Evolutionary conservation across 2,113 vertebrate species (phyloP).

Genomic region (Meriones unguiculatus): DNA sequence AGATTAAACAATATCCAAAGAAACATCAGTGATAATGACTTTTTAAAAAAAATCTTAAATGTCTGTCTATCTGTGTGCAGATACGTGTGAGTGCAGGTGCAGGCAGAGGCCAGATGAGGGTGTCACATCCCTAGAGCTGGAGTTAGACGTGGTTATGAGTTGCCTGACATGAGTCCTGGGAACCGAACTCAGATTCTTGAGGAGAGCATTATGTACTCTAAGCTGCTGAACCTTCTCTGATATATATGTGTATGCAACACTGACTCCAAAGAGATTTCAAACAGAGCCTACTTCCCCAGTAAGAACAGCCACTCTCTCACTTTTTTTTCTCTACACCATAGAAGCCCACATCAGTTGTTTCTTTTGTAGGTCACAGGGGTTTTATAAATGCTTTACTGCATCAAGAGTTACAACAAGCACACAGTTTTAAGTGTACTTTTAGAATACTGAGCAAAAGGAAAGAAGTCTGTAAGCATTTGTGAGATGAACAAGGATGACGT

Average conservation of each 20-base stretch:
- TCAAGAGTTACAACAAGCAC: neutral
- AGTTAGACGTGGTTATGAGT: neutral
- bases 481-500: neutral
- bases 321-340: neutral
- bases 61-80: neutral
- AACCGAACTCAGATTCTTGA: neutral
- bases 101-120: neutral
- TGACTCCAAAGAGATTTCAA: conserved; percentile 2
- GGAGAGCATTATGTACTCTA: neutral
- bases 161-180: neutral
- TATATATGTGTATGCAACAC: neutral
- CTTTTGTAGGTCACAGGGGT: neutral
- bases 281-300: neutral
- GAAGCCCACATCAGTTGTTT: neutral
- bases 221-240: neutral
- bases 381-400: neutral
- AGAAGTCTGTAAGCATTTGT: neutral
- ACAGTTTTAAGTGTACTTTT: neutral
- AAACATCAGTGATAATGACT: neutral
- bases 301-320: neutral
- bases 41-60: neutral
- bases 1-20: neutral
- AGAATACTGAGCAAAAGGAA: neutral
- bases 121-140: neutral
- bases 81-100: neutral